Base-by-base conservation (phyloP, 2,888 invertebrate genomes). In the Plagodis pulveraria region DNA sequence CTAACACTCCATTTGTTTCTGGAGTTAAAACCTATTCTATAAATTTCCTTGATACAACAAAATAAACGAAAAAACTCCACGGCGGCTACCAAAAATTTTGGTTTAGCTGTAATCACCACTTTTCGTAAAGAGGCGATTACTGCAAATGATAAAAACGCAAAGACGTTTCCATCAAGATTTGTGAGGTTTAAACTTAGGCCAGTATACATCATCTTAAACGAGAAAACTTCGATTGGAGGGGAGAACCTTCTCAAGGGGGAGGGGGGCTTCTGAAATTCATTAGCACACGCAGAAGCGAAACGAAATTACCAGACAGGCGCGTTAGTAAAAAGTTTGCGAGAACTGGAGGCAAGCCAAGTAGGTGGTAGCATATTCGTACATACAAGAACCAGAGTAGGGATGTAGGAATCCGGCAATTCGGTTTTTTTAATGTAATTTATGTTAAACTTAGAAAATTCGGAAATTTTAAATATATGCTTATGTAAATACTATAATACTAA, bases 161-260 rank as follows among this genome's bases (percentile, higher is more conserved):
- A 66, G 67, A 70, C 71, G 49, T 66, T 70, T 66, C 67, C 55
- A 69, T 65, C 59, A 57, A 57, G 58, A 53, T 63, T 63, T 65
- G 56, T 61, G 45, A 61, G 49, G 43, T 56, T 60, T 65, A 63
- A 76, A 77, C 70, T 75, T 71, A 61, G 61, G 73, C 60, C 69
- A 73, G 80, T 80, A 86, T 87, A 82, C 83, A 81, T 88, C 86
- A 86, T 78, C 70, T 78, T 72, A 86, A 90, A 61, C 84, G 89
- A 87, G 89, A 87, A 89, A 91, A 91, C 84, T 90, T 90, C 87
- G 86, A 88, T 89, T 86, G 83, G 80, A 74, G 74, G 65, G 73
- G 74, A 79, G 45, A 48, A 32, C 32, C n/a, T 46, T 8, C 54
- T 33, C 38, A 46, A 50, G 50, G 81, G 81, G 80, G 71, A 73